phyloP scores from a whole-genome alignment of 2,113 vertebrate species.

The Odocoileus virginianus region DNA sequence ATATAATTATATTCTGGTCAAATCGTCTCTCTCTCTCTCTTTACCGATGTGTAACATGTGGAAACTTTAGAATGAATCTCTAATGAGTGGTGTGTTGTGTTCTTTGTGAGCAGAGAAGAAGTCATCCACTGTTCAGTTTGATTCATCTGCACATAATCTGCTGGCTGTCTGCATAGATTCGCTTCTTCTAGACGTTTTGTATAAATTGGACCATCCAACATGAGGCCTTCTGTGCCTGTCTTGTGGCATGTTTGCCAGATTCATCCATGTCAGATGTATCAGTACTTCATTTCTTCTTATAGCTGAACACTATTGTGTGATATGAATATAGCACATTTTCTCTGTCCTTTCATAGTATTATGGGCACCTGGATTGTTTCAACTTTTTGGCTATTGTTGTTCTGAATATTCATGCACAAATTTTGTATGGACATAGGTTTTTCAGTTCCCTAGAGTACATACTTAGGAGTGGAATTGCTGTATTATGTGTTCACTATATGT shows the following conservation, averaged over 20 bases:
- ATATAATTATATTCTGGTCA: background rate
- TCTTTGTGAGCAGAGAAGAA: background rate
- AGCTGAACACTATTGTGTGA: background rate
- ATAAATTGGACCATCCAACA: background rate
- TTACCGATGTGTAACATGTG: background rate
- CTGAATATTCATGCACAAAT: background rate
- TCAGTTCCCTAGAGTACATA: fast-evolving
- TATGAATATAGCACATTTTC: background rate
- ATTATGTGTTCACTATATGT: background rate
- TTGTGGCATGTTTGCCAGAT: background rate
- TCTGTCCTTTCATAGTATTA: background rate
- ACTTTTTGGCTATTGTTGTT: background rate
- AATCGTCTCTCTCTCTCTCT: background rate
- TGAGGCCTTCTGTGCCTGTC: background rate
- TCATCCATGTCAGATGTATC: background rate
- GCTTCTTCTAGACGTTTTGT: background rate
- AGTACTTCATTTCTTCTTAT: background rate
- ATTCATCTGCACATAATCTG: background rate
- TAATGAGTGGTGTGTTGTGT: background rate
- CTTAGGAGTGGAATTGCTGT: background rate
- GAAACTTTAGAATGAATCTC: background rate
- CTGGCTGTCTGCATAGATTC: background rate
- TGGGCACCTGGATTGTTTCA: background rate
- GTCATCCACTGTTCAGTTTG: background rate
- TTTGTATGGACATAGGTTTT: background rate